Conservation (phyloP, 2,888 invertebrate species). For the Globia sparganii region DNA sequence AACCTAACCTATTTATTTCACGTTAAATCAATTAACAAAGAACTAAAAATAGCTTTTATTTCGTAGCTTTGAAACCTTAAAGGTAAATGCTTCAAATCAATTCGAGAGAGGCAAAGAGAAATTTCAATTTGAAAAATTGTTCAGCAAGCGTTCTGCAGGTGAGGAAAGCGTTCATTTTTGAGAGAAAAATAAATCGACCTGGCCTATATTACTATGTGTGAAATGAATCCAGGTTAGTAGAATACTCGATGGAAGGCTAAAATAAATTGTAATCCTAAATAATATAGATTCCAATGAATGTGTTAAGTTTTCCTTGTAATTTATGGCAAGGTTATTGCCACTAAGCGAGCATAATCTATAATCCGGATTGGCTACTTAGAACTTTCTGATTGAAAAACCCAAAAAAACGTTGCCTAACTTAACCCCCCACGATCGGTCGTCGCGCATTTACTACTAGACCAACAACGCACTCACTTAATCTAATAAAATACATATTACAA, state of each 20-base stretch:
- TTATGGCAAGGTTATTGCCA: neutral
- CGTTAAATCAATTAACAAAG: neutral
- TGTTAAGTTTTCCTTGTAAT: neutral
- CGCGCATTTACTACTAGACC: no score
- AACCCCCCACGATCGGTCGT: neutral
- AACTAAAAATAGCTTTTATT: constrained; percentile 8
- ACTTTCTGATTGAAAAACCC: neutral
- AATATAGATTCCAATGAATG: neutral
- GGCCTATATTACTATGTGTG: neutral
- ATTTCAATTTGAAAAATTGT: constrained; percentile 51
- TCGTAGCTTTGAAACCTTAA: constrained; percentile 1
- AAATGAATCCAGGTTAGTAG: neutral
- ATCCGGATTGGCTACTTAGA: neutral
- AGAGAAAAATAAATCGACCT: constrained; percentile 16
- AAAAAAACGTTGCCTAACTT: neutral
- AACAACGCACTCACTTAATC: neutral
- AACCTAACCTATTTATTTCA: neutral
- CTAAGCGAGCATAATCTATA: neutral
- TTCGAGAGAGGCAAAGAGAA: constrained; percentile 23
- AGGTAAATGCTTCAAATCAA: constrained; percentile 38
- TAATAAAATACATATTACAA: neutral
- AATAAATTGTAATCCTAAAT: neutral
- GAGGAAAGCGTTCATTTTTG: constrained; percentile 18
- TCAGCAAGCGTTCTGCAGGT: neutral
- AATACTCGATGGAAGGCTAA: neutral